Evolutionary conservation across 64 coral and sea anemone genomes (phyloP), one percentile per base, ranked within the genome.

Genomic region (Cladopsammia gracilis): DNA sequence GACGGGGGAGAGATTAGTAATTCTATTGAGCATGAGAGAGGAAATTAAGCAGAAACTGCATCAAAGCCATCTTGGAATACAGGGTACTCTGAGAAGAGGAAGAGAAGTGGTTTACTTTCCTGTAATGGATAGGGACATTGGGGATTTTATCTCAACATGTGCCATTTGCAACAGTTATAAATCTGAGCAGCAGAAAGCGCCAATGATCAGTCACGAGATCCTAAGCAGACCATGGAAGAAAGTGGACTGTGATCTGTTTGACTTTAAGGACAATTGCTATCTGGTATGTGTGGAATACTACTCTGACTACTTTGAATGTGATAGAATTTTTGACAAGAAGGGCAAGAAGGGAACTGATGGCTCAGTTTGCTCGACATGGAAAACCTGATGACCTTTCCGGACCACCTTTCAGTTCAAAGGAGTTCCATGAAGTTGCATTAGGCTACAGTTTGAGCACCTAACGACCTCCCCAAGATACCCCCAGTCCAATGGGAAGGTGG

Each of bases 181-280:
- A 25, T 75, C 60, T 75, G 68, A 58, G 18, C 51, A 58, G n/a
- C n/a, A 90, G 73, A 90, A 79, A 90, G 88, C 79, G 50, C 88
- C 88, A 24, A 75, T 90, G 25, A 79, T 90, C 24, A 67, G 53
- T 61, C 72, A 68, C 22, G 73, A 76, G 48, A 58, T 71, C 15
- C 89, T 64, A 43, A 25, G 12, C 7, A 72, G 90, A 85, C 89
- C 78, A 9, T 92, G 66, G 78, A n/a, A 83, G 68, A 84, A n/a
- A 73, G 80, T 91, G 9, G 90, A 52, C 59, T 58, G 34, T 47
- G 79, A 92, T 83, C 9, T 76, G 9, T 83, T 73, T 54, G 65
- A 58, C 47, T 34, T 86, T 20, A 16, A 86, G 18, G 57, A 68
- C 15, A 91, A 78, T 3, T 19, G 82, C 58, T 91, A 70, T 82